Evolutionary conservation across 37 sponge, comb jelly and placozoan species (phyloP), one percentile per base, ranked within the genome.

Genomic region (Axinella damicornis): DNA sequence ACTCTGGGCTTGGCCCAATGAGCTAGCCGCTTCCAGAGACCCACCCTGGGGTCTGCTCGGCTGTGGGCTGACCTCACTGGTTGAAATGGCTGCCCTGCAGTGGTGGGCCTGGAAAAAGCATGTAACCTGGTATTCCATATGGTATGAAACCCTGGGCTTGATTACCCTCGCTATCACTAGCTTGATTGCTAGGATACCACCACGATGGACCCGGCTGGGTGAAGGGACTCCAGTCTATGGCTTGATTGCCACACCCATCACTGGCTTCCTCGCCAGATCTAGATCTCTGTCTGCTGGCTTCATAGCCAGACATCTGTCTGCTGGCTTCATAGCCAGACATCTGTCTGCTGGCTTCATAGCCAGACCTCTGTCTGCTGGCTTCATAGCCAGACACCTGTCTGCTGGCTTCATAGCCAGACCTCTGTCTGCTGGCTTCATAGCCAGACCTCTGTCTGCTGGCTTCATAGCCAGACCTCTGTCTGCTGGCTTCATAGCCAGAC

Each of bases 401-500:
- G 15, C 34, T 58, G 59, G 79, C 65, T 63, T 24, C 79, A 78
- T 78, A 63, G 79, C 79, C 79, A 9, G 46, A 46, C 5, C 0
- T 36, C 4, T 62, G 4, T 27, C 18, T 64, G 1, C 22, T 24
- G 79, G 79, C 79, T 78, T 24, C 79, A 65, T 61, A 63, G 79
- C 65, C 79, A 12, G 14, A 41, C 6, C 39, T n/a, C 2, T 63
- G n/a, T n/a, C 24, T 13, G 79, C 65, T 66, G 38, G n/a, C 66
- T 38, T 63, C 13, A 2, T 53, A 53, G 12, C 11, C 53, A 58
- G 1, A 22, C 6, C 27, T 21, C 65, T n/a, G 25, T 24, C 46
- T 62, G 12, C 35, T 11, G 66, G 79, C 79, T 78, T 22, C 79
- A 65, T 37, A 62, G 79, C 79, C 53, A 33, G 17, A 28, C 2